These are phyloP conservation scores for Agrochola litura DNA, from an alignment of 2,888 invertebrate species.

Conservation along the genomic window DNA sequence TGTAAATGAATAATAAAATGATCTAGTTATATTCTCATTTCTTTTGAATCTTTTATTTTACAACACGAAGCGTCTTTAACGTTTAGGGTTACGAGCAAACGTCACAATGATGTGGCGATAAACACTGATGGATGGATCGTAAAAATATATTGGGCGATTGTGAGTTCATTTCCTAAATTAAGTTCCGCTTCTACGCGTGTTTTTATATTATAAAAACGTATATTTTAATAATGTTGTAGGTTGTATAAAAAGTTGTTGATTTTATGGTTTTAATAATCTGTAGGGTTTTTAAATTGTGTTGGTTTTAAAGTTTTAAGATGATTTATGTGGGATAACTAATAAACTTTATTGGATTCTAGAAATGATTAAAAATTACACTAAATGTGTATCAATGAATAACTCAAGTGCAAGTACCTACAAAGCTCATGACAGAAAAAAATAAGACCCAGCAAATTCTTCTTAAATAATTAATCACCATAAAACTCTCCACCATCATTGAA, in stretches of 20 bases:
- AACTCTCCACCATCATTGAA: conserved; percentile 57
- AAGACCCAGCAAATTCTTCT: conserved; percentile 7
- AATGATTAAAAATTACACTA: not conserved
- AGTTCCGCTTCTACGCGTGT: conserved; percentile 60
- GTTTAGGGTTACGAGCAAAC: conserved; percentile 68
- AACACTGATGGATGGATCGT: conserved; percentile 72
- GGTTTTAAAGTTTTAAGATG: not conserved
- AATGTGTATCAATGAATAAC: not conserved
- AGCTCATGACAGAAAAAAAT: not conserved
- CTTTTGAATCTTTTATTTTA: conserved; percentile 64
- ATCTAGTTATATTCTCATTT: conserved; percentile 56
- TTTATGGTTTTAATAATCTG: conserved; percentile 5
- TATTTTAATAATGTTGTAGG: conserved; percentile 39
- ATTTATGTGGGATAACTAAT: conserved; percentile 4
- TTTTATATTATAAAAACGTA: conserved; percentile 47
- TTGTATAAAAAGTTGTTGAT: conserved; percentile 23
- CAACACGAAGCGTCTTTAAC: conserved; percentile 61
- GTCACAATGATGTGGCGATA: conserved; percentile 69
- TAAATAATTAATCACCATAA: conserved; percentile 58
- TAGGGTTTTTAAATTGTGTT: conserved; percentile 8
- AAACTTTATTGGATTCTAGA: not conserved
- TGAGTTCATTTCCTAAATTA: conserved; percentile 71
- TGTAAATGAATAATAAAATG: conserved; percentile 61
- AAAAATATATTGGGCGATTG: conserved; percentile 73
- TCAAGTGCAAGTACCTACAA: no score